Evolutionary conservation across 2,113 vertebrate genomes (phyloP).

Genomic region (Laticauda laticaudata): DNA sequence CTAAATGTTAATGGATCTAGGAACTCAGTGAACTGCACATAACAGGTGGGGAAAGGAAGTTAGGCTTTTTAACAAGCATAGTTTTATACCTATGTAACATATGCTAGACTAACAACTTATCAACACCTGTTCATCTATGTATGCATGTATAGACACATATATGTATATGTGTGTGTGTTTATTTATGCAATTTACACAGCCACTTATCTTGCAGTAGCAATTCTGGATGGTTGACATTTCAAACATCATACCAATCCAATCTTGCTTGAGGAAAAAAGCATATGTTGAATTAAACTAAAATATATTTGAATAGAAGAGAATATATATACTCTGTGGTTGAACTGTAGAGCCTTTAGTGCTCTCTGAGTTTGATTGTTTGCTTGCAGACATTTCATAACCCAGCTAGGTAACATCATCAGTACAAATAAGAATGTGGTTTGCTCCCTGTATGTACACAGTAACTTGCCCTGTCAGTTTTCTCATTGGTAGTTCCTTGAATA

Average conservation of each 20-base stretch:
- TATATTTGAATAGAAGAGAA: not conserved
- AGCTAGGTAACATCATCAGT: not conserved
- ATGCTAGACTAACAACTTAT: not conserved
- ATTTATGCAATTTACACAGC: not conserved
- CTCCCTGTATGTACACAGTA: not conserved
- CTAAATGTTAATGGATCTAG: slow-evolving; percentile 10
- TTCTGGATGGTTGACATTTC: not conserved
- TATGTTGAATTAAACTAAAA: not conserved
- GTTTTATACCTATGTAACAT: not conserved
- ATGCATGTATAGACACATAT: not conserved
- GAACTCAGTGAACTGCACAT: not conserved
- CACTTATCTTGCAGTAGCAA: not conserved
- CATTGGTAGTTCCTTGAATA: not conserved
- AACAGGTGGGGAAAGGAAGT: not conserved
- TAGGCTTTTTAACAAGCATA: not conserved
- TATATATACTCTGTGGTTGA: not conserved
- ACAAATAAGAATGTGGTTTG: not conserved
- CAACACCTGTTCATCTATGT: not conserved
- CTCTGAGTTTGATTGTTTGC: not conserved
- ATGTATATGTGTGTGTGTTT: not conserved
- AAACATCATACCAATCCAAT: not conserved
- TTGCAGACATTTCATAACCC: not conserved
- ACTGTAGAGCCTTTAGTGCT: not conserved
- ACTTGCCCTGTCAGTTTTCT: not conserved
- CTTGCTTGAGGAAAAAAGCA: not conserved